Evolutionary conservation across 1,140 invertebrate species (phyloP).

Genomic region (Drosophila pandora): DNA sequence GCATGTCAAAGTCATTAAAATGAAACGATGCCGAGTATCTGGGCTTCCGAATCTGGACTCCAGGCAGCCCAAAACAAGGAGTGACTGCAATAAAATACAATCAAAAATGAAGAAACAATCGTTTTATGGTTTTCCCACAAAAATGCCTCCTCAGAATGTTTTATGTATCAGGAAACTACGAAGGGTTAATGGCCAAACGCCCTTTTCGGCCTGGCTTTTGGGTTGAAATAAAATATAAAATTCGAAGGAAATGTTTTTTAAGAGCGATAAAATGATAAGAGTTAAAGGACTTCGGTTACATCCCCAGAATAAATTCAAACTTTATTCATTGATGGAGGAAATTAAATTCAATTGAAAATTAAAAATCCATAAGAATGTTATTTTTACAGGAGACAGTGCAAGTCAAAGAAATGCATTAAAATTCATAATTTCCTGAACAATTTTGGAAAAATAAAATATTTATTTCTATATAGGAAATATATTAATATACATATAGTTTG

Average conservation of each 20-base stretch:
- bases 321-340: conserved; percentile 4
- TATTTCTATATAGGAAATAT: too few relatives aligned
- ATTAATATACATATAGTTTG: too few relatives aligned
- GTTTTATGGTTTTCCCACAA: conserved; percentile 64
- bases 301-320: not conserved
- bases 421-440: too few relatives aligned
- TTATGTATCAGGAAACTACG: conserved; percentile 61
- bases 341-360: conserved; percentile 19
- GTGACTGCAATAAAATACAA: conserved; percentile 55
- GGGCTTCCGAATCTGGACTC: conserved; percentile 45
- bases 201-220: conserved; percentile 3
- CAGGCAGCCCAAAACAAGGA: conserved; percentile 53
- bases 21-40: conserved; percentile 31
- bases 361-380: not conserved
- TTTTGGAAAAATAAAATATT: too few relatives aligned
- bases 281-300: not conserved
- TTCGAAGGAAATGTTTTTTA: conserved; percentile 35
- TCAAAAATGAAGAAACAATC: conserved; percentile 51
- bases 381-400: too few relatives aligned
- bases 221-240: conserved; percentile 20
- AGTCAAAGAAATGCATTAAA: too few relatives aligned
- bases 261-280: conserved; percentile 23
- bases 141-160: conserved; percentile 49
- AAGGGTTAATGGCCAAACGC: conserved; percentile 61
- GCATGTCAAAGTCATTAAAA: conserved; percentile 75